These are phyloP conservation scores for Caenorhabditis sp. DNA, from an alignment of 2,888 invertebrate species.

Conservation along the genomic window DNA sequence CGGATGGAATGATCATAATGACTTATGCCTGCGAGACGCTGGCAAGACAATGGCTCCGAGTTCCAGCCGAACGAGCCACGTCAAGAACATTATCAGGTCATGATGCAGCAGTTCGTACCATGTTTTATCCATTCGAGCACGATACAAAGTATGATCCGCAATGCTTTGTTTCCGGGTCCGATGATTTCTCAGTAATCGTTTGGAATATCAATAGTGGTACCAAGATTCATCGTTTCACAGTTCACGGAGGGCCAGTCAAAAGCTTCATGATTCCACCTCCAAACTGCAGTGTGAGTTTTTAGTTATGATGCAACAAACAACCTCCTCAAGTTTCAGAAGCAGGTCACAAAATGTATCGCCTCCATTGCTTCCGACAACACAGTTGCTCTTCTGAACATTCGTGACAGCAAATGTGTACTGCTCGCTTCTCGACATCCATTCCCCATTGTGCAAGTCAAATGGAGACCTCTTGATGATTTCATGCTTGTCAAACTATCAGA, in stretches of 20 bases:
- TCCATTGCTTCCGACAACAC: constrained; percentile 98
- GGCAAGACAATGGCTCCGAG: constrained; percentile 90
- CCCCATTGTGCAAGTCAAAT: constrained; percentile 87
- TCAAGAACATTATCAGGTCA: constrained; percentile 67
- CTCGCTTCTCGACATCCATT: constrained; percentile 95
- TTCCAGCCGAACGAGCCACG: constrained; percentile 56
- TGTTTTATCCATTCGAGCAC: constrained; percentile 95
- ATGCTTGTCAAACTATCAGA: constrained; percentile 97
- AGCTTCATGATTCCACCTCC: constrained; percentile 95
- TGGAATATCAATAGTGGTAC: constrained; percentile 81
- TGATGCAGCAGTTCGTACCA: constrained; percentile 75
- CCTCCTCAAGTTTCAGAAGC: constrained; percentile 63
- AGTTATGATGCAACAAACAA: background rate
- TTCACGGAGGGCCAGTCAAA: constrained; percentile 97
- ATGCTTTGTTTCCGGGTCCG: constrained; percentile 88
- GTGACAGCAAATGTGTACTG: constrained; percentile 95
- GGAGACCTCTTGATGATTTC: constrained; percentile 93
- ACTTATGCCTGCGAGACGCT: constrained; percentile 96
- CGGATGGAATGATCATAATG: constrained; percentile 96
- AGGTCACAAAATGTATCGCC: constrained; percentile 84
- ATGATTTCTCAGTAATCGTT: constrained; percentile 92
- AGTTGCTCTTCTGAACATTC: constrained; percentile 93
- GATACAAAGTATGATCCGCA: constrained; percentile 86
- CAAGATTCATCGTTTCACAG: constrained; percentile 94
- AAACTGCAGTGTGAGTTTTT: constrained; percentile 86